Evolutionary conservation across 2,888 invertebrate species (phyloP), one percentile per base, ranked within the genome.

Genomic region (Drosophila subsilvestris): DNA sequence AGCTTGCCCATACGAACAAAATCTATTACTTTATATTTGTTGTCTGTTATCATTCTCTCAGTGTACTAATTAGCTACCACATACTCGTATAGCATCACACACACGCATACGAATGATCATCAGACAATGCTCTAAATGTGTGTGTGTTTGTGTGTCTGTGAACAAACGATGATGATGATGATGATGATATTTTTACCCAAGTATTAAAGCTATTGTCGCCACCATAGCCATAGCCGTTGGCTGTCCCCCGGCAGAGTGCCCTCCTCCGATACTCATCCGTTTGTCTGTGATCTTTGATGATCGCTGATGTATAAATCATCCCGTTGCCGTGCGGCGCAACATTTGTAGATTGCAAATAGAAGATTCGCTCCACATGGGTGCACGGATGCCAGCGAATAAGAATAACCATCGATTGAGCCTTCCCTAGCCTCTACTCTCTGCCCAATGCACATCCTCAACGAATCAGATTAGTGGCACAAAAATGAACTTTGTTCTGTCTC

Each of bases 241-340:
- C 27, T 49, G 32, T 37, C 55, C n/a, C 20, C 53, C 53, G 71
- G 12, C 32, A 14, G 32, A 32, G 32, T 14, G 32, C 18, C n/a
- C 54, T 47, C 62, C 27, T n/a, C 37, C 6, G 37, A 37, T 14
- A n/a, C 43, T 17, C 25, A 25, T 44, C 43, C 48, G 27, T 53
- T 22, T 32, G 65, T 53, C 65, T 73, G 65, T 65, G 74, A 71
- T 71, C 74, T 71, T 74, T 74, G 66, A 29, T 49, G 57, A 65
- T 71, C 54, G 71, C 8, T 42, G 25, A n/a, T 37, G 32, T 61
- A 80, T 86, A 86, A 80, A 86, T 86, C 81, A 86, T 78, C 14
- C 55, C 62, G 37, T 37, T 56, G 66, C 61, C 84, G 44, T 37
- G n/a, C 32, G 45, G 37, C 50, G 47, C 45, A 53, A 44, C 45